Evolutionary conservation across 2,797 vertebrate species (phyloP), one percentile per base, ranked within the genome.

Genomic region (Tragopan temminckii): DNA sequence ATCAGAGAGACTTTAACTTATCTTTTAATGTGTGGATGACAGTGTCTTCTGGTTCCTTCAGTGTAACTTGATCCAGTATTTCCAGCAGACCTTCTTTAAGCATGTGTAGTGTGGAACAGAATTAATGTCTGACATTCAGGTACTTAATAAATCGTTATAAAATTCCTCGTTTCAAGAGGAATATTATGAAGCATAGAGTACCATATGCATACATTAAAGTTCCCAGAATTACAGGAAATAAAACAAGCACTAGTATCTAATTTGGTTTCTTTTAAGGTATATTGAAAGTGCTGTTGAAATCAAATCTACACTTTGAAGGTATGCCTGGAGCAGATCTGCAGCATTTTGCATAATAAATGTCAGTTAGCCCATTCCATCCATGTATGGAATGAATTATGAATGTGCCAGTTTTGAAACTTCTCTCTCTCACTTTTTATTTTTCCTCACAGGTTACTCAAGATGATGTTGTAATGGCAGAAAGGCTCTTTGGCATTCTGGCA

Each of bases 401-500:
- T 35, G 25, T 68, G 29, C 45, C 48, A 7, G 7, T 78, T 89
- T n/a, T 81, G 45, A 80, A 67, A n/a, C 36, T 24, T 24, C 25
- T 12, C 14, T 11, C 14, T 66, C 33, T 36, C 66, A 45, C 15
- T 3, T 25, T 33, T 52, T 67, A 19, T 43, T 27, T 7, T 58
- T 67, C 75, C 93, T 89, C 59, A 61, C 93, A 99, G 99, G 98
- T 99, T 90, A 99, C 99, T 23, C 98, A 99, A 96, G 98, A 98
- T 59, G 99, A 99, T 69, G 91, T 98, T 92, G 97, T 99, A 21
- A 98, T 98, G 94, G 99, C 99, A 2, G 99, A 99, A 95, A 98
- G 98, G 59, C 98, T 99, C 42, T 99, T 99, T 80, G 99, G 99
- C 46, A 98, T 99, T 50, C 93, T 99, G 95, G 99, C 99, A n/a